These are phyloP conservation scores for Heliconius nattereri DNA, from an alignment of 1,140 invertebrate species.

Conservation along the genomic window DNA sequence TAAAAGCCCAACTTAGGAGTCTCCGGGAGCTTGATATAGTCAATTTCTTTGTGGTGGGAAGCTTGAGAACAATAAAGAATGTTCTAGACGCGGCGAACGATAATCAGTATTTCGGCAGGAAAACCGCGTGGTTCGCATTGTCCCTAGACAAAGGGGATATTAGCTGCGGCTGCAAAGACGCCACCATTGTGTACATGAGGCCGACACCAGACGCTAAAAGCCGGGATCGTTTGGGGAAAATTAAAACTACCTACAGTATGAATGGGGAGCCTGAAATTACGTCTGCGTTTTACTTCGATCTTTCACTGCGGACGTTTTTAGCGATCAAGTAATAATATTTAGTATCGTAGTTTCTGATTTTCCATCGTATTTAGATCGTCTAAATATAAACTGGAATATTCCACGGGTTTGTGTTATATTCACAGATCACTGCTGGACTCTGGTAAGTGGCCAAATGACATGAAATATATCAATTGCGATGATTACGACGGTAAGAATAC, in stretches of 20 bases:
- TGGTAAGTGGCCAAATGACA: constrained; percentile 86
- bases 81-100: constrained; percentile 84
- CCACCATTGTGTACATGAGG: constrained; percentile 85
- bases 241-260: constrained; percentile 86
- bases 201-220: constrained; percentile 83
- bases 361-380: constrained; percentile 58
- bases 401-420: constrained; percentile 68
- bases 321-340: constrained; percentile 85
- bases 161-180: constrained; percentile 85
- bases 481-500: constrained; percentile 88
- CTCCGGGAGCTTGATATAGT: constrained; percentile 91
- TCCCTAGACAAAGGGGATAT: constrained; percentile 86
- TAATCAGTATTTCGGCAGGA: constrained; percentile 79
- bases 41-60: constrained; percentile 92
- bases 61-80: constrained; percentile 85
- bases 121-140: constrained; percentile 82
- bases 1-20: constrained; percentile 85
- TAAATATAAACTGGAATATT: constrained; percentile 71
- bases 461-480: constrained; percentile 88
- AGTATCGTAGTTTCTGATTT: constrained; percentile 20
- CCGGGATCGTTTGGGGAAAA: constrained; percentile 84
- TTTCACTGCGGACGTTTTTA: constrained; percentile 87
- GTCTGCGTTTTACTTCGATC: constrained; percentile 93
- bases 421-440: constrained; percentile 81
- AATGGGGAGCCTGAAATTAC: constrained; percentile 86